Base-by-base conservation (phyloP, 2,888 invertebrate species). In the Ectemnius cavifrons region DNA sequence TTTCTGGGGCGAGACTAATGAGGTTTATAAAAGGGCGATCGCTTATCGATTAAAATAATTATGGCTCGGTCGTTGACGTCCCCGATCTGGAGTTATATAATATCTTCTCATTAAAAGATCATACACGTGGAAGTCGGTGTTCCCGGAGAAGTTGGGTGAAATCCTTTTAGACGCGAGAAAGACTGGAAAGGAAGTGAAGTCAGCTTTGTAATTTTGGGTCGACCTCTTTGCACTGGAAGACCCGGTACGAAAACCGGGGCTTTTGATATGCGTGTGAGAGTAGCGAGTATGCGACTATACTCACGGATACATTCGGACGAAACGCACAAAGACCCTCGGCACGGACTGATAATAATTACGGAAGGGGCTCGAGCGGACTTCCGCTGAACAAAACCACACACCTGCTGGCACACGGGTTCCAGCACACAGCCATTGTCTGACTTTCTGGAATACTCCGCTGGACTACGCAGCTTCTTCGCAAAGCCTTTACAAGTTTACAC, bases 301-400 rank as follows among this genome's bases (percentile, higher is more conserved):
- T 18, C 60, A 58, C 64, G 58, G 37, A 6, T 46, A 64, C 60
- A 59, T 47, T 68, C 72, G 68, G 70, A 57, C 74, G 69, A 72
- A 70, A 73, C 49, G 73, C 68, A 81, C 82, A 80, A 82, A 80
- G 75, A 63, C 62, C 59, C 68, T 74, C 67, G 62, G 67, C 82
- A 63, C 71, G 16, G 70, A 67, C 75, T 76, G 83, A 81, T 85
- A 78, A 78, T 84, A 87, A 87, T 87, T 87, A 84, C 85, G 80
- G 81, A 84, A 85, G 84, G 84, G 86, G 81, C 86, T 79, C 81
- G 77, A 83, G 84, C 87, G 79, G 71, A 86, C 87, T 87, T 87
- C 87, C 87, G 87, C 79, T 74, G 79, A 67, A 76, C 73, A 76
- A 78, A 79, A 79, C 37, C 77, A 63, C 52, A 52, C 63, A 62